phyloP scores from a whole-genome alignment of 2,113 vertebrate genomes.

The Myrmecobius fasciatus region DNA sequence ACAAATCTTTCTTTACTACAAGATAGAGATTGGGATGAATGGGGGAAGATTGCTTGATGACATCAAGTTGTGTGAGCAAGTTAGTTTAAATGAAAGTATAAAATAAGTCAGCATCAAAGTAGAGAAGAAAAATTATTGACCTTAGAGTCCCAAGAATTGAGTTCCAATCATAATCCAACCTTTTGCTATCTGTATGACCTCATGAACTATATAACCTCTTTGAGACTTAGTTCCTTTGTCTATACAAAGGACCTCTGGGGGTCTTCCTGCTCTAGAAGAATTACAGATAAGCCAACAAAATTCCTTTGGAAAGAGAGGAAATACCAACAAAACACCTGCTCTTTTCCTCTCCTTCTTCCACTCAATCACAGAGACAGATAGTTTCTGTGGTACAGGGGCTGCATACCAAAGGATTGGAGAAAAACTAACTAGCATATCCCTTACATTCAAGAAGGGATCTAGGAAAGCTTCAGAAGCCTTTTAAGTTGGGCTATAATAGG shows the following conservation, averaged over 20 bases:
- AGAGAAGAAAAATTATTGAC: background rate
- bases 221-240: background rate
- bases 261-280: background rate
- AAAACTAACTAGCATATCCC: conserved; percentile 29
- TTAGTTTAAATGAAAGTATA: background rate
- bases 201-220: background rate
- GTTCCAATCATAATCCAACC: background rate
- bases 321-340: background rate
- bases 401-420: background rate
- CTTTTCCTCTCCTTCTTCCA: background rate
- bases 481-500: background rate
- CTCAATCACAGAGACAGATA: background rate
- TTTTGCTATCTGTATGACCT: background rate
- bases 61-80: background rate
- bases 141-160: background rate
- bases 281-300: background rate
- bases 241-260: background rate
- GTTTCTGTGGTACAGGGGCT: background rate
- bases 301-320: conserved; percentile 60
- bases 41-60: background rate
- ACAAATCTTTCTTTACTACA: background rate
- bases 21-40: background rate
- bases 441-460: conserved; percentile 58
- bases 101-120: background rate
- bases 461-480: background rate